phyloP scores from a whole-genome alignment of 2,113 vertebrate genomes.

The Dasyprocta punctata region DNA sequence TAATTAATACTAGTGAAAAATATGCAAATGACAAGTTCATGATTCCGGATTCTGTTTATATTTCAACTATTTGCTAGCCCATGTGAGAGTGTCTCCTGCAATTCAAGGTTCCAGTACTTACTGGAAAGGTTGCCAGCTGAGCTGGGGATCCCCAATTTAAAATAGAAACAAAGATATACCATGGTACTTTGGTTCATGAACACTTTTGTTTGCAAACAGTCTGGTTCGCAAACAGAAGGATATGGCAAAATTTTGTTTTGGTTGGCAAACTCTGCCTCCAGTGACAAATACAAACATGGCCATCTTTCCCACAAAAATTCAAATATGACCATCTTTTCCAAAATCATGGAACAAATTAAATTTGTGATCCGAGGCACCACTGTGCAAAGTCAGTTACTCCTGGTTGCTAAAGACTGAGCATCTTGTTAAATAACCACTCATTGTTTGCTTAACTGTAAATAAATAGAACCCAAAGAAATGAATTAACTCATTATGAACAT shows the following conservation, averaged over 20 bases:
- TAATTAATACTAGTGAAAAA: slow-evolving; percentile 9
- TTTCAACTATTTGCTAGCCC: background rate
- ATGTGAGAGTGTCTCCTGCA: background rate
- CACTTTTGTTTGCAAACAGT: background rate
- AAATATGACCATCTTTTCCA: background rate
- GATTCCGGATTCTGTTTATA: slow-evolving; percentile 24
- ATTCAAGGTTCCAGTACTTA: background rate
- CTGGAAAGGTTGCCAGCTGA: background rate
- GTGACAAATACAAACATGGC: background rate
- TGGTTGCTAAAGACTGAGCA: slow-evolving; percentile 23
- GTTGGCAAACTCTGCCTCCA: background rate
- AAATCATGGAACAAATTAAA: background rate
- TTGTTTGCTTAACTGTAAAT: slow-evolving; percentile 5
- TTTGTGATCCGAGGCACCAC: background rate
- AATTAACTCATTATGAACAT: background rate
- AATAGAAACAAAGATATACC: background rate
- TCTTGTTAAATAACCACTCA: slow-evolving; percentile 12
- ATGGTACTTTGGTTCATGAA: background rate
- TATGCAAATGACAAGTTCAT: background rate
- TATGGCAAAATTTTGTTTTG: background rate
- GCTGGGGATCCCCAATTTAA: background rate
- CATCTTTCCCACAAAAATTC: background rate
- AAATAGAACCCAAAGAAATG: slow-evolving; percentile 23
- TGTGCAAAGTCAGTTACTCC: background rate
- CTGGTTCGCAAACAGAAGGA: background rate